Conservation (phyloP, 1,140 invertebrate species). For the Lepidurus arcticus region DNA sequence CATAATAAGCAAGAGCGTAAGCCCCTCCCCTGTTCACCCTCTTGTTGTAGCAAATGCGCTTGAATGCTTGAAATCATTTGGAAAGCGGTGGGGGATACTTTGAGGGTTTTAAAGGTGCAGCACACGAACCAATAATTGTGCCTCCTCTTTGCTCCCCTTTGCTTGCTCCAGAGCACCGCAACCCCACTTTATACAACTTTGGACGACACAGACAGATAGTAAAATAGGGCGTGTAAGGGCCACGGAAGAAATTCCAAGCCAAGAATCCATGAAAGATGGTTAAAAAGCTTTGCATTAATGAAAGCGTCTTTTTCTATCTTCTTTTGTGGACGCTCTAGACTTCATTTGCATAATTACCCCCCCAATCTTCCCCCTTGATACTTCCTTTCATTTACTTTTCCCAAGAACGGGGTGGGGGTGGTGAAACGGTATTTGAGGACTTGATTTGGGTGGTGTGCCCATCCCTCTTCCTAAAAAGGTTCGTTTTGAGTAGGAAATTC, state of each 20-base stretch:
- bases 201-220: too few relatives aligned
- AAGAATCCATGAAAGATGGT: neutral
- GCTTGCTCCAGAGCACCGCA: neutral
- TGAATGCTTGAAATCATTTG: neutral
- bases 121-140: constrained; percentile 16
- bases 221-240: neutral
- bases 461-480: too few relatives aligned
- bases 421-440: neutral
- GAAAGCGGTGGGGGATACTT: neutral
- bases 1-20: neutral
- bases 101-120: neutral
- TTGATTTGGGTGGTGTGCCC: too few relatives aligned
- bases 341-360: neutral
- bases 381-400: neutral
- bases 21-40: neutral
- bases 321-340: neutral
- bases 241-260: neutral
- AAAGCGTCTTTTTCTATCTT: neutral
- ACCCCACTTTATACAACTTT: too few relatives aligned
- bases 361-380: neutral
- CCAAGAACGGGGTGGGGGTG: neutral
- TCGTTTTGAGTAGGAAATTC: too few relatives aligned
- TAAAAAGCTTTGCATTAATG: constrained; percentile 19
- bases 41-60: neutral
- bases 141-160: neutral